phyloP scores from a whole-genome alignment of 2,888 invertebrate species.

The Rutpela maculata region DNA sequence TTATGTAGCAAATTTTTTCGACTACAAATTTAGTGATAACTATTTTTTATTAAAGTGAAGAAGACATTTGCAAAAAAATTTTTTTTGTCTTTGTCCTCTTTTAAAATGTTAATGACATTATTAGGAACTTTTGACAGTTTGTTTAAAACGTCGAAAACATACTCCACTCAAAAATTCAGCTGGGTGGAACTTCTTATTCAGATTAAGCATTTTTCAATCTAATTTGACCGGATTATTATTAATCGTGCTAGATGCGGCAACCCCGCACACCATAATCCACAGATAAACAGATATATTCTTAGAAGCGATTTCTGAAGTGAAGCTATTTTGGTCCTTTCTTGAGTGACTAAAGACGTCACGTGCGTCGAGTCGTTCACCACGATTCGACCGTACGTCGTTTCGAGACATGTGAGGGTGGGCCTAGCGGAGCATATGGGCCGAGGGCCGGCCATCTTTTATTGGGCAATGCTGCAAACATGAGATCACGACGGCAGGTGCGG shows the following conservation, averaged over 20 bases:
- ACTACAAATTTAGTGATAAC: too few species aligned
- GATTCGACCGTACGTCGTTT: conserved; percentile 1
- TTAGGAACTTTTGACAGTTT: too few species aligned
- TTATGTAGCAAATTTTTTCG: too few species aligned
- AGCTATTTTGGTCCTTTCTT: conserved; percentile 20
- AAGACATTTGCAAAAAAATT: too few species aligned
- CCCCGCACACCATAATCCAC: conserved; percentile 3
- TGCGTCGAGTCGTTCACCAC: conserved; percentile 12
- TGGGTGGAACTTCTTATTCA: too few species aligned
- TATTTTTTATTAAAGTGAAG: too few species aligned
- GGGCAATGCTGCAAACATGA: conserved; percentile 16
- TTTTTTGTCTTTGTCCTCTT: too few species aligned
- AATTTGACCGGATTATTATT: too few species aligned
- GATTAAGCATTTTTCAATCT: too few species aligned
- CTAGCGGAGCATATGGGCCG: conserved; percentile 12
- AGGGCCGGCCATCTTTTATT: conserved; percentile 30
- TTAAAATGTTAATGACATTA: too few species aligned
- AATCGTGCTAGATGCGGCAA: conserved; percentile 8
- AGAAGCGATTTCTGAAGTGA: conserved; percentile 23
- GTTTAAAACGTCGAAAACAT: too few species aligned
- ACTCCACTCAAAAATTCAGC: too few species aligned
- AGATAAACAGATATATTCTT: conserved; percentile 35
- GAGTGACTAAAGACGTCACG: conserved; percentile 17
- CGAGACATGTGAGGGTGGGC: conserved; percentile 16
- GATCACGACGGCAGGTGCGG: conserved; percentile 1